phyloP scores from a whole-genome alignment of 2,797 vertebrate genomes.

The Enoplosus armatus region DNA sequence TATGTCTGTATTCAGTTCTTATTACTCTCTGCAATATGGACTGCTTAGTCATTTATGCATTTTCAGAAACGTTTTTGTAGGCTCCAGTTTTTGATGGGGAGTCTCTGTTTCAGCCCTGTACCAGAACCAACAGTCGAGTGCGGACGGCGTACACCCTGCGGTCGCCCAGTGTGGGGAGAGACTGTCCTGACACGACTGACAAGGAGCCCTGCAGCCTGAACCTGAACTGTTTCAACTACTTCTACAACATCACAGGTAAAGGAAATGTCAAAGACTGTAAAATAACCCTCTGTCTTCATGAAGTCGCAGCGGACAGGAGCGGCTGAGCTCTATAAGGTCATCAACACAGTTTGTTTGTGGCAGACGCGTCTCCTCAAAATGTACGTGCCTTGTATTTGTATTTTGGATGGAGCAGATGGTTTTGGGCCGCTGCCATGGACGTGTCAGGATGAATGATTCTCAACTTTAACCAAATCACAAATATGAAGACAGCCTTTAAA shows the following conservation, averaged over 20 bases:
- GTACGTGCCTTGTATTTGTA: background rate
- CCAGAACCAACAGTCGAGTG: constrained; percentile 86
- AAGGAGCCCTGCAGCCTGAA: constrained; percentile 92
- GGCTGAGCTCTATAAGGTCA: background rate
- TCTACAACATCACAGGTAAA: constrained; percentile 97
- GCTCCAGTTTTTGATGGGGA: background rate
- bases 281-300: background rate
- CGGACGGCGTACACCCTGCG: constrained; percentile 89
- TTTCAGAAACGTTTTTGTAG: background rate
- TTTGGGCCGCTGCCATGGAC: background rate
- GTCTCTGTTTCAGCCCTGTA: constrained; percentile 89
- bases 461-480: background rate
- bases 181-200: constrained; percentile 89
- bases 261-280: background rate
- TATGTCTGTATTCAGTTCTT: constrained; percentile 30
- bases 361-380: background rate
- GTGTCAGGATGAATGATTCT: background rate
- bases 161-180: constrained; percentile 87
- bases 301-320: background rate
- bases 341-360: background rate
- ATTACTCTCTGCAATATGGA: constrained; percentile 28
- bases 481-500: constrained; percentile 20
- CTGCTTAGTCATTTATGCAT: constrained; percentile 14
- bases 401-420: background rate
- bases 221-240: constrained; percentile 97